Conservation (phyloP, 2,888 invertebrate species). For the Lagria hirta region DNA sequence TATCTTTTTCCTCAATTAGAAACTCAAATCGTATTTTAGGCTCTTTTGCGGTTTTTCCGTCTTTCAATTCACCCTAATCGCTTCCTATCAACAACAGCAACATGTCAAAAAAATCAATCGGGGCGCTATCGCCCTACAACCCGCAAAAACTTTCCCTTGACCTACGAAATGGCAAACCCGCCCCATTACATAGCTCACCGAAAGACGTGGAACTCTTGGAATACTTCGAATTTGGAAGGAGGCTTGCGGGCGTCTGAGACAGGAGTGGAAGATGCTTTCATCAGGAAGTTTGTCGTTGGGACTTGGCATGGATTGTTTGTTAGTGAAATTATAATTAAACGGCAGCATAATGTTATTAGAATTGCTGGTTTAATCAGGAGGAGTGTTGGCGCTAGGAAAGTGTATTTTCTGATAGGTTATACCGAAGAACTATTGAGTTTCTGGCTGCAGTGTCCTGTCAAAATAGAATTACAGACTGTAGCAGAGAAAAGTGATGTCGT, state of each 20-base stretch:
- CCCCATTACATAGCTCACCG: conserved; percentile 80
- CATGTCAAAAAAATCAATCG: conserved; percentile 65
- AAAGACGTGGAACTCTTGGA: conserved; percentile 92
- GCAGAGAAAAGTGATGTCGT: conserved; percentile 76
- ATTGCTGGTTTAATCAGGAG: conserved; percentile 78
- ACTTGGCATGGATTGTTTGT: conserved; percentile 86
- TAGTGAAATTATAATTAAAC: conserved; percentile 88
- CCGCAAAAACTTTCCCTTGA: conserved; percentile 74
- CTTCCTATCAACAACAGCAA: conserved; percentile 63
- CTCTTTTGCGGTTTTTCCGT: too few relatives aligned
- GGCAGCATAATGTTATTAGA: conserved; percentile 90
- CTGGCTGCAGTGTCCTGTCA: conserved; percentile 94
- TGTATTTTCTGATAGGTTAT: conserved; percentile 97
- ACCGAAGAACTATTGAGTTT: conserved; percentile 88
- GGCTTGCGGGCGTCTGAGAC: conserved; percentile 80
- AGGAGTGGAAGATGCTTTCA: conserved; percentile 88
- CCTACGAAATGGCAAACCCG: conserved; percentile 88
- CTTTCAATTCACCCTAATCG: too few relatives aligned
- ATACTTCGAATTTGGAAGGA: conserved; percentile 81
- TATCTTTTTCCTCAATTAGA: too few relatives aligned
- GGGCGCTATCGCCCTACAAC: conserved; percentile 79
- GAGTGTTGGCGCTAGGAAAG: conserved; percentile 70
- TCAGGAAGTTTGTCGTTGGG: conserved; percentile 87
- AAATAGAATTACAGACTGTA: conserved; percentile 88
- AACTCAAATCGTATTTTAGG: too few relatives aligned